Percentiles rank a stretch among this genome's conserved stretches.
These are phyloP conservation scores for Acrocephalus kingi DNA, from an alignment of 2,113 vertebrate genomes.

Conservation along the genomic window DNA sequence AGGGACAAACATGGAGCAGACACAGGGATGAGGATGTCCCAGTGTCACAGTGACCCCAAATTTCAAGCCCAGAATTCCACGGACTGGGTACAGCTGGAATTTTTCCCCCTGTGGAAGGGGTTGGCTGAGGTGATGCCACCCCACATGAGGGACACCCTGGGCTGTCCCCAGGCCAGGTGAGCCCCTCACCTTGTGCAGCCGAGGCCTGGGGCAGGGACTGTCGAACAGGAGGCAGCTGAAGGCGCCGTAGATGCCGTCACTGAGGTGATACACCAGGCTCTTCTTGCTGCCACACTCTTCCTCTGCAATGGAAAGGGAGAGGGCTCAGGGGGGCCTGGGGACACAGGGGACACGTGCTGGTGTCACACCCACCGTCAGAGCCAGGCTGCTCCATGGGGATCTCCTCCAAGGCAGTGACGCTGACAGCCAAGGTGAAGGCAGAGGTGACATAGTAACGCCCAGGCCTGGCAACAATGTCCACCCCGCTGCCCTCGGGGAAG, in stretches of 20 bases:
- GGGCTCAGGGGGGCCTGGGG: background rate
- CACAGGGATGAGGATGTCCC: background rate
- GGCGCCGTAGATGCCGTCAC: conserved; percentile 69
- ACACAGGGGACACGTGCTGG: rapidly evolving
- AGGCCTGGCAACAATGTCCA: conserved; percentile 71
- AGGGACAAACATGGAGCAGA: no score
- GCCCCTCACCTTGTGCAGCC: conserved; percentile 70
- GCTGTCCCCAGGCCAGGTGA: rapidly evolving
- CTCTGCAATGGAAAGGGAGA: conserved; percentile 21
- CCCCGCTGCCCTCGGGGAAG: conserved; percentile 76
- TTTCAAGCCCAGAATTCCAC: rapidly evolving
- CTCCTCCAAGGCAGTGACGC: conserved; percentile 70
- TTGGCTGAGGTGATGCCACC: rapidly evolving
- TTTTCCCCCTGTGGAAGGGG: background rate
- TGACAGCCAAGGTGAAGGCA: conserved; percentile 76
- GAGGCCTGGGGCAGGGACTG: conserved; percentile 68
- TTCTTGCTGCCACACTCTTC: conserved; percentile 61
- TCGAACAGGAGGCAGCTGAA: conserved; percentile 80
- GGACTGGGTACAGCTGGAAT: rapidly evolving
- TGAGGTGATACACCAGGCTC: conserved; percentile 73
- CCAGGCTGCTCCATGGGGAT: conserved; percentile 34
- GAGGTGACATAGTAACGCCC: conserved; percentile 79
- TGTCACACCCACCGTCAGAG: conserved; percentile 53
- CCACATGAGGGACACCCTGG: rapidly evolving
- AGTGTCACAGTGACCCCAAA: rapidly evolving